phyloP scores from a whole-genome alignment of 2,113 vertebrate species.

The Oreocharis arfaki region DNA sequence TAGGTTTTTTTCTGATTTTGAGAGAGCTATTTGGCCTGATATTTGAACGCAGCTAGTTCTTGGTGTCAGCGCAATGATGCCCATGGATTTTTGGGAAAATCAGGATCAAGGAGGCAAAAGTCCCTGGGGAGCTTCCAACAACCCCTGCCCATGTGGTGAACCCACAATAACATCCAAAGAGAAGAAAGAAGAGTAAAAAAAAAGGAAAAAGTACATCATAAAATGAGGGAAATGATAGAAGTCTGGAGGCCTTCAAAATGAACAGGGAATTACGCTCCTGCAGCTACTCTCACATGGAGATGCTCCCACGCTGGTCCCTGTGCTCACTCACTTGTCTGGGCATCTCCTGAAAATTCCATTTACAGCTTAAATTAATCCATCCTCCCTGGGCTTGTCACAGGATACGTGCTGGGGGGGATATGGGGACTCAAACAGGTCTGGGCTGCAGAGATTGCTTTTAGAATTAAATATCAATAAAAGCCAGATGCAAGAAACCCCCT shows the following conservation, averaged over 20 bases:
- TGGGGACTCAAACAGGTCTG: background rate
- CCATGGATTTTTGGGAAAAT: background rate
- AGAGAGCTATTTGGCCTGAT: background rate
- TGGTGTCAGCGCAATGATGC: background rate
- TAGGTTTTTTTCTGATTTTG: background rate
- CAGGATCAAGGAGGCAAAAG: background rate
- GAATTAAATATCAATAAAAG: background rate
- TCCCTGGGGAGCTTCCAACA: background rate
- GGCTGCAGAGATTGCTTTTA: background rate
- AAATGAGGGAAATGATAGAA: background rate
- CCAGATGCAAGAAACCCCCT: background rate
- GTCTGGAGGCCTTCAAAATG: background rate
- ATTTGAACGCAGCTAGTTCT: fast-evolving
- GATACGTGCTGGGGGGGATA: background rate
- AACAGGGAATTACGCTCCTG: background rate
- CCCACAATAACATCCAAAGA: background rate
- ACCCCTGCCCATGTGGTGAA: fast-evolving
- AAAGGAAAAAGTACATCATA: background rate
- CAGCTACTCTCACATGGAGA: background rate
- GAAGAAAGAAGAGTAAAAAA: background rate
- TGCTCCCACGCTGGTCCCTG: background rate
- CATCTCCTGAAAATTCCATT: background rate
- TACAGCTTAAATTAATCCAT: background rate
- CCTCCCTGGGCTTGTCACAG: background rate
- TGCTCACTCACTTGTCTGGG: background rate